Evolutionary conservation across 2,113 vertebrate genomes (phyloP), one percentile per base, ranked within the genome.

Genomic region (Tinamus guttatus): DNA sequence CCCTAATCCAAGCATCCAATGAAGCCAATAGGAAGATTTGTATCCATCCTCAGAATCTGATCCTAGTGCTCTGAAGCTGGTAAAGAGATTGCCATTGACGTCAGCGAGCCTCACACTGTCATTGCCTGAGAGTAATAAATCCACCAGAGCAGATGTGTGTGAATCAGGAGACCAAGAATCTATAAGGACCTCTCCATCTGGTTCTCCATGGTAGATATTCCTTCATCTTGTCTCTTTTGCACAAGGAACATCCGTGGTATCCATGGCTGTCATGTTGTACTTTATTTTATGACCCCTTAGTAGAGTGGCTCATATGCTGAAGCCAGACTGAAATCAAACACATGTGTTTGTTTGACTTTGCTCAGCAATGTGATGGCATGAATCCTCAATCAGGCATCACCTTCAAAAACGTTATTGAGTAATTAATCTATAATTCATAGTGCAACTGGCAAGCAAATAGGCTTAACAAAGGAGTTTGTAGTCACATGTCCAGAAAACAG

Each of bases 361-460:
- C 49, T 82, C 52, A 62, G 51, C 81, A 91, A 85, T 59, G 49
- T 90, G 84, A 92, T 71, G 89, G 62, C 34, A 34, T 78, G 90
- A 96, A 90, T 95, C 73, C 51, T 95, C 93, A 78, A 18, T 94
- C 86, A 96, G 47, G 65, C 67, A 91, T 73, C 86, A 85, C 67
- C 59, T 96, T 89, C 28, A 5, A 84, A 96, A 93, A 28, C 51
- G 30, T 76, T 92, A 49, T 22, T 88, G 89, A 96, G 88, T 91
- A 96, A 96, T 96, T 96, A 94, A 95, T 90, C 80, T 94, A 73
- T 95, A 96, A 93, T 96, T 94, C 87, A 87, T 63, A 78, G 52
- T 85, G 79, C 63, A 94, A 94, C 76, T 83, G 79, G 83, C 47
- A 91, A 94, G 54, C 16, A 96, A 91, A 96, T 75, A 91, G 21